Evolutionary conservation across 2,113 vertebrate species (phyloP), one percentile per base, ranked within the genome.

Genomic region (Petroica traversi): DNA sequence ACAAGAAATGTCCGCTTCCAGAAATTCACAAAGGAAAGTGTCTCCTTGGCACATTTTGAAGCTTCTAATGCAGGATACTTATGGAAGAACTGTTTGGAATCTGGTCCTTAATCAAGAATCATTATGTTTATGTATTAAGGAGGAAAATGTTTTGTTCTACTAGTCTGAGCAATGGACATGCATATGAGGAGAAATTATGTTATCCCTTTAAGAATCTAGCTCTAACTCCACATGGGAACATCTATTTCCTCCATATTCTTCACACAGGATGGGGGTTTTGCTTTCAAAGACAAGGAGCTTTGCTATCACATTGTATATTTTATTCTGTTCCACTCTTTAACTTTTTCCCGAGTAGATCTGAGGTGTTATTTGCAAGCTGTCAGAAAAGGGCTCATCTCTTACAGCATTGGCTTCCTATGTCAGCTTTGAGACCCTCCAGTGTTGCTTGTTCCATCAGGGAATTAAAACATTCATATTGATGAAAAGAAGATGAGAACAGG

Each of bases 161-260:
- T 63, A 43, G 40, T 67, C 63, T 77, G 88, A 67, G 31, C 40
- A 72, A 61, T 36, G 20, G 54, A 68, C n/a, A 33, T 1, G 3
- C 20, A 67, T 24, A 52, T 28, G 75, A 85, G 62, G 38, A 83
- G 54, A 85, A 89, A 66, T 59, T 20, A 73, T 61, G 48, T 85
- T 93, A 88, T 34, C 25, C 82, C 33, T 93, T 80, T 85, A 93
- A 87, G 46, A 82, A 83, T 62, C 75, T 34, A 74, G n/a, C 82
- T 51, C 29, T 83, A 95, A 83, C 43, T 85, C 85, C 38, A 59
- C 67, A 58, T 0, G 0, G 85, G 67, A 95, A 93, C 82, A 83
- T 94, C 89, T 92, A 92, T 95, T 97, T 95, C 75, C 90, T 83
- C 85, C 85, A 36, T 77, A 59, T 80, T 86, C 89, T 46, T 93